Conservation (phyloP, 2,888 invertebrate genomes). For the Ophion costatus region DNA sequence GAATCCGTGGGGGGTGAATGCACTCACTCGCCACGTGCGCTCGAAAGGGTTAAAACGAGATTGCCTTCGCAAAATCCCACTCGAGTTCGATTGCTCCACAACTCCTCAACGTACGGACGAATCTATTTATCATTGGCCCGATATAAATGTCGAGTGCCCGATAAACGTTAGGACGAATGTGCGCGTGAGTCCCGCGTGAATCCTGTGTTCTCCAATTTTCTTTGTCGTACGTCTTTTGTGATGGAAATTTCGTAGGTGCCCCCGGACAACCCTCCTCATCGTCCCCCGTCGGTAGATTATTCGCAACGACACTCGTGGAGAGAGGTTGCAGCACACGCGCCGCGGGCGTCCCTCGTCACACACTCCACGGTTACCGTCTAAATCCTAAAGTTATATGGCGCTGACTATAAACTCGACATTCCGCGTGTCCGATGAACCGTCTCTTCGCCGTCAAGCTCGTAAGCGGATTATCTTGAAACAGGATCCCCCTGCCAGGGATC, state of each 20-base stretch:
- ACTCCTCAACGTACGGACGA: background rate
- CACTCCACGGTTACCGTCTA: conserved; percentile 39
- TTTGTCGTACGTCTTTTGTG: conserved; percentile 48
- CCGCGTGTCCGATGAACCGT: conserved; percentile 64
- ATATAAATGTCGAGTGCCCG: conserved; percentile 54
- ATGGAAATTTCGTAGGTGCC: conserved; percentile 35
- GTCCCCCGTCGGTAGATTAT: conserved; percentile 41
- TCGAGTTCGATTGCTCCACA: conserved; percentile 19
- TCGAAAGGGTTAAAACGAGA: conserved; percentile 41
- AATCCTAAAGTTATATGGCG: conserved; percentile 32
- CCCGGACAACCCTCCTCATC: background rate
- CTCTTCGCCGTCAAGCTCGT: conserved; percentile 62
- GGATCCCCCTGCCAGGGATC: conserved; percentile 40
- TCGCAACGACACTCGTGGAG: conserved; percentile 43
- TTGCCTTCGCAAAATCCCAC: conserved; percentile 43
- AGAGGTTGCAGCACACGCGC: conserved; percentile 33
- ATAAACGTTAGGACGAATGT: conserved; percentile 29
- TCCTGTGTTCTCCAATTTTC: conserved; percentile 49
- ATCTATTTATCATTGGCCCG: conserved; percentile 54
- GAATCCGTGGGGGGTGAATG: conserved; percentile 21
- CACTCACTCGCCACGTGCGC: conserved; percentile 27
- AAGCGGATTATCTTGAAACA: conserved; percentile 65
- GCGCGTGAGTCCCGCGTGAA: conserved; percentile 5
- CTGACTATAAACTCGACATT: conserved; percentile 55
- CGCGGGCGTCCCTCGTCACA: conserved; percentile 47